Evolutionary conservation across 2,797 vertebrate species (phyloP).

Genomic region (Falco columbarius): DNA sequence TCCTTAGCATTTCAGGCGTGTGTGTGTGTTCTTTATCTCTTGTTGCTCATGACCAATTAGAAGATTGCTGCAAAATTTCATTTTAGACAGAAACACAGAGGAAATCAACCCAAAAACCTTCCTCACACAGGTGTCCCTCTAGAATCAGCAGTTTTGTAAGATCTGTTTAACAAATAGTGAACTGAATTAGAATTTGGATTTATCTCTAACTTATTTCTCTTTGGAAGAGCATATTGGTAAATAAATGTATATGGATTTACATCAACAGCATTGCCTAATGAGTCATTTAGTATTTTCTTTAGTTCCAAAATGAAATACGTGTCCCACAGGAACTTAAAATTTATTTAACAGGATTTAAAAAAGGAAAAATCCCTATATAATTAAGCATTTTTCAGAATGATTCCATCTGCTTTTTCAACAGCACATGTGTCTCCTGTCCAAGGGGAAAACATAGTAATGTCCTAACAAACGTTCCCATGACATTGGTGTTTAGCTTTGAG

Average conservation of each 20-base stretch:
- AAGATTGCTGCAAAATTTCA: neutral
- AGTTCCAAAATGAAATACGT: neutral
- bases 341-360: constrained; percentile 9
- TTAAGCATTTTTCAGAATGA: constrained; percentile 30
- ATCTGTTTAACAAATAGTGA: neutral
- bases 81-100: neutral
- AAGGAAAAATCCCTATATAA: neutral
- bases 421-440: neutral
- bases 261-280: neutral
- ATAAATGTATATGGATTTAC: neutral
- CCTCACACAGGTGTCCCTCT: neutral
- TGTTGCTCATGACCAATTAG: neutral
- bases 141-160: neutral
- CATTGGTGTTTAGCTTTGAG: neutral
- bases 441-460: neutral
- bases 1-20: neutral
- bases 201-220: neutral
- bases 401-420: constrained; percentile 51
- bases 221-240: neutral
- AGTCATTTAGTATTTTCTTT: neutral
- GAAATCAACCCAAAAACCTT: neutral
- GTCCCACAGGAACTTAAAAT: neutral
- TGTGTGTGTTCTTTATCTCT: neutral
- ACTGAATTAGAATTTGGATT: neutral
- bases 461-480: neutral